Evolutionary conservation across 1,140 invertebrate species (phyloP).

Genomic region (Rhagoletis pomonella): DNA sequence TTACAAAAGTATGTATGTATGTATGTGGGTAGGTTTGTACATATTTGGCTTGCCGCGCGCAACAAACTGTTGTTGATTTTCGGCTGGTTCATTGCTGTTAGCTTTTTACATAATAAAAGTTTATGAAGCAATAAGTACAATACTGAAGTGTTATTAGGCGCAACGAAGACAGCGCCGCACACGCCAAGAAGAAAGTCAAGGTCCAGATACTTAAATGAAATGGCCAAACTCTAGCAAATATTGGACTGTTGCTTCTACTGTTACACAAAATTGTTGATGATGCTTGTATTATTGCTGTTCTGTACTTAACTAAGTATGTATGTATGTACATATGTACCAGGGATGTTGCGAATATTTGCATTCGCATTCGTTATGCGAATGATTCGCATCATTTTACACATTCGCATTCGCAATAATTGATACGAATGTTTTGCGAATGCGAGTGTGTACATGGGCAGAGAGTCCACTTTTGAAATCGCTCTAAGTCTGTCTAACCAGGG

Average conservation of each 20-base stretch:
- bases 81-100: conserved; percentile 37
- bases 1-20: too few relatives aligned
- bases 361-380: too few relatives aligned
- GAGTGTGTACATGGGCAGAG: too few relatives aligned
- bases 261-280: conserved; percentile 21
- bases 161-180: conserved; percentile 22
- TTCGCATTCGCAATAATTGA: too few relatives aligned
- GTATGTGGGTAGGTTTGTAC: neutral
- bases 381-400: too few relatives aligned
- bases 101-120: conserved; percentile 47
- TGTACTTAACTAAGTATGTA: neutral
- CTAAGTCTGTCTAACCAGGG: too few relatives aligned
- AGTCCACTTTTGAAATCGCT: too few relatives aligned
- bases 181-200: conserved; percentile 44
- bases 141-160: conserved; percentile 50
- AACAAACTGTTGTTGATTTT: conserved; percentile 46
- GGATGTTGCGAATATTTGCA: too few relatives aligned
- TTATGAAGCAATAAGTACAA: conserved; percentile 52
- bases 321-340: neutral
- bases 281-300: neutral
- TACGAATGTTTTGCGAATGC: too few relatives aligned
- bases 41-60: neutral
- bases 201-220: conserved; percentile 24
- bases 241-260: conserved; percentile 23
- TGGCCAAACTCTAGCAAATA: neutral